phyloP scores from a whole-genome alignment of 2,888 invertebrate genomes.

The Platycheirus albimanus region DNA sequence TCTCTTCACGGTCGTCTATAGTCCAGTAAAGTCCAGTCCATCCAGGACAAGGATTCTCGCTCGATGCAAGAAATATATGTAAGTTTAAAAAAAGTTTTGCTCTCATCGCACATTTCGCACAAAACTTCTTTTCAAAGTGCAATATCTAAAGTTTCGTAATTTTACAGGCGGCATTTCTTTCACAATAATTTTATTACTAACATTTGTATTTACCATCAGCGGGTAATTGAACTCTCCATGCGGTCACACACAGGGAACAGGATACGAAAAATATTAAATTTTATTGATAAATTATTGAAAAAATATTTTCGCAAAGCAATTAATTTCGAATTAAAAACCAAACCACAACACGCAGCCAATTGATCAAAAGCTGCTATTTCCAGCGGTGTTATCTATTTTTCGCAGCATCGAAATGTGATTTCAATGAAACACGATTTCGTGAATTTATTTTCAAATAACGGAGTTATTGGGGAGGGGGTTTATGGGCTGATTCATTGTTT shows the following conservation, averaged over 20 bases:
- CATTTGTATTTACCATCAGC: no score
- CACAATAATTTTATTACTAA: no score
- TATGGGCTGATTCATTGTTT: conserved; percentile 28
- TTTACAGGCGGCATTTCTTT: conserved; percentile 51
- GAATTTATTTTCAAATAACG: conserved; percentile 35
- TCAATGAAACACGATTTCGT: conserved; percentile 34
- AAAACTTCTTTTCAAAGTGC: conserved; percentile 9
- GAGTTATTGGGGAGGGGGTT: not conserved
- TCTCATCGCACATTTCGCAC: conserved; percentile 1
- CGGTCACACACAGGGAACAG: no score
- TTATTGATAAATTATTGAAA: conserved; percentile 1
- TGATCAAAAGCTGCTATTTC: conserved; percentile 19
- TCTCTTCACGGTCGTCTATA: not conserved
- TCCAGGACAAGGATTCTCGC: not conserved
- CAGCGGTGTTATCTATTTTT: conserved; percentile 22
- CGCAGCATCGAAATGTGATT: conserved; percentile 22
- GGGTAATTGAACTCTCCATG: conserved; percentile 17
- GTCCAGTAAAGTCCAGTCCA: conserved; percentile 18
- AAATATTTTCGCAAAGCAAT: conserved; percentile 27
- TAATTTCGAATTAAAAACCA: conserved; percentile 20
- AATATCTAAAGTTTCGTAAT: conserved; percentile 47
- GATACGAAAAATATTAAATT: conserved; percentile 2
- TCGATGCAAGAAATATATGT: not conserved
- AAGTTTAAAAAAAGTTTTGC: conserved; percentile 39
- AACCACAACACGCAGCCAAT: conserved; percentile 7